Base-by-base conservation (phyloP, 92 coral and sea anemone species). In the Epizoanthus illoricatus region DNA sequence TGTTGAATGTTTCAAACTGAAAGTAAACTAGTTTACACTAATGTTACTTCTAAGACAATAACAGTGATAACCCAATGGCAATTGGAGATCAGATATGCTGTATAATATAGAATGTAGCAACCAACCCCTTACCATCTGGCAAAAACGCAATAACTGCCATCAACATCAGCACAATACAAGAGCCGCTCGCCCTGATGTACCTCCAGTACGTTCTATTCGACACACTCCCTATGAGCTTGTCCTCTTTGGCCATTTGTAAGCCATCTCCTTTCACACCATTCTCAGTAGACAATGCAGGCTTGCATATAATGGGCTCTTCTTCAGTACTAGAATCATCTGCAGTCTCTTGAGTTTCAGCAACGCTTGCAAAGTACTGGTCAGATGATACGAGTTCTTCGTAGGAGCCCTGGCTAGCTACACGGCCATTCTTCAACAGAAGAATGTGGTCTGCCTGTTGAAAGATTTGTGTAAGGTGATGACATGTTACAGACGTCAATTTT, bases 211-310 rank as follows among this genome's bases (percentile, higher is more conserved):
- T 65, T 6, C 41, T 65, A 4, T 4, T 7, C 24, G 69, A 65
- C 41, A 65, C 69, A n/a, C 16, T 65, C 15, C 69, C 69, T 13
- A 13, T 15, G 36, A 7, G 69, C 1, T 65, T 65, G 41, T 65
- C 69, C 36, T 65, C 69, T 65, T 65, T 65, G 69, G 69, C 69
- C 42, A 65, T 65, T 24, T 65, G 39, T 65, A 65, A 65, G 15
- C 69, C 69, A 3, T 7, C 36, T 3, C 69, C 69, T 4, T 33
- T 2, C 12, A 65, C 69, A 23, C 52, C 9, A 1, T 4, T 65
- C 24, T 65, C 69, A 65, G 42, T 65, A 21, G 69, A 65, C 69
- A 0, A 4, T 1, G 69, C 16, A 1, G 40, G 42, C 41, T 65
- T 42, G 4, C 13, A 13, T 1, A 15, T 21, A 15, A 23, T 21